Conservation (phyloP, 1,140 invertebrate species). For the Hestina assimilis region DNA sequence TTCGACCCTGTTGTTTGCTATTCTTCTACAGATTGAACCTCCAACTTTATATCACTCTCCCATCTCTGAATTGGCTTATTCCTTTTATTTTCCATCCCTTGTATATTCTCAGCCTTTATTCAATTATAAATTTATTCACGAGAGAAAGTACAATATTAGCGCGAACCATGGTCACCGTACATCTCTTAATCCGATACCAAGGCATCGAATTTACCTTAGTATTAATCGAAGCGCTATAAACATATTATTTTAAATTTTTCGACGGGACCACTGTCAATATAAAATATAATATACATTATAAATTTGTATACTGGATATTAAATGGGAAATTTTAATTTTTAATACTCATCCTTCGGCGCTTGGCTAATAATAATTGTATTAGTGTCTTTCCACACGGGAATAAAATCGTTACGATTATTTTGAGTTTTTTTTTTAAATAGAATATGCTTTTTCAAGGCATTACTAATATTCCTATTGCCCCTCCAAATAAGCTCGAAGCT, state of each 20-base stretch:
- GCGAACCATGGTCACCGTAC: conserved; percentile 10
- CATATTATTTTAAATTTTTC: conserved; percentile 32
- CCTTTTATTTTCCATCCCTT: too few species aligned
- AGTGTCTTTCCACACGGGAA: not conserved
- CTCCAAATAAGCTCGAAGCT: too few species aligned
- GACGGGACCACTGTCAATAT: conserved; percentile 20
- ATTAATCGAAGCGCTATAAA: conserved; percentile 25
- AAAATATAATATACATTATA: not conserved
- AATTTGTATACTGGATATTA: not conserved
- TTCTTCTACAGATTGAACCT: too few species aligned
- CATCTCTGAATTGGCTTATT: too few species aligned
- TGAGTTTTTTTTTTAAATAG: not conserved
- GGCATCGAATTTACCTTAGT: conserved; percentile 24
- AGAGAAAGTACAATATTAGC: not conserved
- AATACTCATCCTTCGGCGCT: conserved; percentile 1
- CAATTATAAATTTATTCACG: not conserved
- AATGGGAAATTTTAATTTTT: conserved; percentile 8
- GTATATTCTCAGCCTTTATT: not conserved
- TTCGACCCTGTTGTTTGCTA: too few species aligned
- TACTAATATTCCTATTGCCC: too few species aligned
- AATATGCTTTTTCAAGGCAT: too few species aligned
- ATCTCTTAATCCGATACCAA: conserved; percentile 26
- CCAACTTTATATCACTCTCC: too few species aligned
- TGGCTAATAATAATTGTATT: not conserved
- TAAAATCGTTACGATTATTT: not conserved